Base-by-base conservation (phyloP, 1,140 invertebrate species). In the Drosophila burlai region DNA sequence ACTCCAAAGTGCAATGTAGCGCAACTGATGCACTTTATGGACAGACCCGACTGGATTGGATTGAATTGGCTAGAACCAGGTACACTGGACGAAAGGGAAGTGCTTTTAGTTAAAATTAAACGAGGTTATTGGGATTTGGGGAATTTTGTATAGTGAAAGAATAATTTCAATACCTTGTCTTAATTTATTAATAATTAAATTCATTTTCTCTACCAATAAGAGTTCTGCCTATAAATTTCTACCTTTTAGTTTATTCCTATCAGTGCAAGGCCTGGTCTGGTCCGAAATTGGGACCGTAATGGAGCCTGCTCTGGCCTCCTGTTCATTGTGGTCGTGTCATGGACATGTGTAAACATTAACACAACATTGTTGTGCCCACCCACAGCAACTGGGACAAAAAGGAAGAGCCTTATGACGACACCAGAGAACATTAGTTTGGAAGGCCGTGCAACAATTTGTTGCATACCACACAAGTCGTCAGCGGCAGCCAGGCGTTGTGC, bases 1-100 rank as follows among this genome's bases (percentile, higher is more conserved):
- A 68, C 54, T 73, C 75, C 54, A 91, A 80, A 91, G 83, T 91
- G 89, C 87, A 91, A 54, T 82, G 89, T 79, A 84, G 89, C 77
- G 78, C 81, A 87, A 82, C 83, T 90, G 82, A 90, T 90, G 85
- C 82, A 91, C 86, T 90, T 90, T 91, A 80, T 66, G 60, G 77
- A 55, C 57, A 47, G 58, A 61, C 34, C 50, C 31, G 67, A 18
- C 47, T 40, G 64, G 40, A 38, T 68, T 55, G 63, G 49, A 68
- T 68, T 68, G 67, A 68, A 71, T 71, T 71, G 67, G 60, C 24
- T 15, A 31, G 45, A 57, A 8, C 59, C 59, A n/a, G 59, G 54
- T 64, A 50, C 65, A 67, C 67, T 57, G 67, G 11, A 24, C 57
- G 13, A 24, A 47, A 34, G 8, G n/a, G 18, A 10, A 40, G n/a